Base-by-base conservation (phyloP, 1,140 invertebrate species). In the Bilobella aurantiaca region DNA sequence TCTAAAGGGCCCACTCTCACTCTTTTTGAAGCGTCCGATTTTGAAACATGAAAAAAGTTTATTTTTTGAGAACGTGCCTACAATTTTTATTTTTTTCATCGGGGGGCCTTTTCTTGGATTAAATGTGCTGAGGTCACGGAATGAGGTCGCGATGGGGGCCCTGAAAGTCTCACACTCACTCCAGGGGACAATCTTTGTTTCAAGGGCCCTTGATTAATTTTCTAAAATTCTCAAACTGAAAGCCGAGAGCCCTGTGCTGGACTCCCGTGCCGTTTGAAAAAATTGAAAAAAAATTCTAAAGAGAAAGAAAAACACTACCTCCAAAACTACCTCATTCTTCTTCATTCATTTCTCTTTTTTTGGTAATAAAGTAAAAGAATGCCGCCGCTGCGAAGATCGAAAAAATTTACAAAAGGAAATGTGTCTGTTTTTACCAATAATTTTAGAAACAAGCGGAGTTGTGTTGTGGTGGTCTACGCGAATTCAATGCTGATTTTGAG, bases 151-250 rank as follows among this genome's bases (percentile, higher is more conserved):
- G 8, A 3, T 23, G 21, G 49, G 49, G 49, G 21, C 12, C 5
- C 49, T 23, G 14, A 3, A 5, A 23, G 25, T 12, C 34, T 42
- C 34, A 18, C 34, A 42, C 18, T 18, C 34, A 42, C 34, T 12
- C 8, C 8, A 42, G 34, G 34, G 34, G 34, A 18, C 8, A 42
- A 18, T 23, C 23, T 53, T 53, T 53, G 49, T 53, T 53, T 53
- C 49, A 53, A 53, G 49, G 49, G 49, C 21, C 49, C 21, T 14
- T 53, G 49, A 53, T 53, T 53, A 53, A 53, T 53, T 53, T 23
- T 23, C 8, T 53, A 53, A 23, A 23, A 23, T 12, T 23, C 23
- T 23, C 14, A 53, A 23, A 23, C 8, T 14, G 49, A 53, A 53
- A 53, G 3, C 14, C 21, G 49, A 53, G 49, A 53, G 23, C 23